phyloP scores from a whole-genome alignment of 2,113 vertebrate genomes.

The Saccopteryx bilineata region DNA sequence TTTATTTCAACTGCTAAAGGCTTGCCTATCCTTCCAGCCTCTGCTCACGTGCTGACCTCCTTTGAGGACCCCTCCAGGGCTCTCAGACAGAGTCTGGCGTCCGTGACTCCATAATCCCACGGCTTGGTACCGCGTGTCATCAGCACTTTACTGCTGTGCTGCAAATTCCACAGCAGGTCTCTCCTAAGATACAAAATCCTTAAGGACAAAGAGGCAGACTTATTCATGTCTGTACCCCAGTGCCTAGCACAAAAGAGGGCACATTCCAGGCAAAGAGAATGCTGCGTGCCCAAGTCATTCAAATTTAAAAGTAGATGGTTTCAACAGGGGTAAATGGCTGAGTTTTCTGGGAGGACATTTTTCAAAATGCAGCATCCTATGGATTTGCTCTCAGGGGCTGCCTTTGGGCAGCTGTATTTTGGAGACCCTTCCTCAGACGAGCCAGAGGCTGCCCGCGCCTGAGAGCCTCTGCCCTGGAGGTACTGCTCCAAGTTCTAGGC shows the following conservation, averaged over 20 bases:
- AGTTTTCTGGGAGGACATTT: not conserved
- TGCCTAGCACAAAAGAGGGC: not conserved
- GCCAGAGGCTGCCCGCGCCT: not conserved
- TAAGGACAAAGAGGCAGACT: not conserved
- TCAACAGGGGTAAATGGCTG: not conserved
- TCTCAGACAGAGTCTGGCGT: not conserved
- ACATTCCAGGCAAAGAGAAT: not conserved
- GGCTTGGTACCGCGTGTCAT: fast-evolving
- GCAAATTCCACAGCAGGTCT: not conserved
- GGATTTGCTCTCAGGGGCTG: not conserved
- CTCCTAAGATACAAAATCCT: not conserved
- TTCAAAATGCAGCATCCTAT: not conserved
- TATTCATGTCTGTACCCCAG: not conserved
- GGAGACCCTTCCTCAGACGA: not conserved
- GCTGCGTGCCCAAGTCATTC: not conserved
- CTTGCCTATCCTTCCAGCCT: not conserved
- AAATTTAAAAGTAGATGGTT: not conserved
- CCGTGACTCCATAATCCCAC: fast-evolving
- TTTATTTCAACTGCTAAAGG: not conserved
- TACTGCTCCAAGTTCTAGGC: not conserved
- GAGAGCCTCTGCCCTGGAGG: not conserved
- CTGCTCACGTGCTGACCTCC: not conserved
- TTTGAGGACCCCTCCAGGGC: not conserved
- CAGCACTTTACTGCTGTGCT: not conserved
- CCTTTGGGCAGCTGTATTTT: not conserved